Conservation (phyloP, 2,797 vertebrate species). For the Diplodus puntazzo region DNA sequence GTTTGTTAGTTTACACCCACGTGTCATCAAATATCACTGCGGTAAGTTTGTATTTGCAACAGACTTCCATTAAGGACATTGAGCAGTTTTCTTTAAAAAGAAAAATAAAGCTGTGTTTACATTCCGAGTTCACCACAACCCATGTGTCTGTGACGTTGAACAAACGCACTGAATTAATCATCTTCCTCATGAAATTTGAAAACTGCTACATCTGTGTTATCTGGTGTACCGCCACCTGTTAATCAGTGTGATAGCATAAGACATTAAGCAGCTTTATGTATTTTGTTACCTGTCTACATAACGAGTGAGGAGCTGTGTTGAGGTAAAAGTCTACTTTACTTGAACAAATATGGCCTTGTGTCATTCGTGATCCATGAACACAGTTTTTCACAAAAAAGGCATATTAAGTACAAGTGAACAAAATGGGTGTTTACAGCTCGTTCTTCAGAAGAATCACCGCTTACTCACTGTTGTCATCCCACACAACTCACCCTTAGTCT, state of each 20-base stretch:
- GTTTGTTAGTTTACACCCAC: no score
- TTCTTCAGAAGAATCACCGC: constrained; percentile 9
- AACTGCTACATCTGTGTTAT: neutral
- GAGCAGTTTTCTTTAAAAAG: neutral
- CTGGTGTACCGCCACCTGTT: no score
- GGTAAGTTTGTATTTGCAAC: neutral
- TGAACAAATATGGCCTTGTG: no score
- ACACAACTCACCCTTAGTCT: constrained; percentile 92
- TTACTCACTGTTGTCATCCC: constrained; percentile 14
- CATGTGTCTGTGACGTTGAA: neutral
- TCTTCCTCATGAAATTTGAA: neutral
- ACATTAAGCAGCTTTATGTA: no score
- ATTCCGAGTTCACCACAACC: neutral
- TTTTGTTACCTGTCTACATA: no score
- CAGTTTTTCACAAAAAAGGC: neutral
- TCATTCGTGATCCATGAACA: neutral
- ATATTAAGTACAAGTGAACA: neutral
- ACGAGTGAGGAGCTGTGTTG: neutral
- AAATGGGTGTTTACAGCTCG: neutral
- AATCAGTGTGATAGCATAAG: no score
- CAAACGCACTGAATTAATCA: neutral
- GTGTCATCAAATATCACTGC: neutral
- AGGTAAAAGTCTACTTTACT: neutral
- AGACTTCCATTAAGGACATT: neutral
- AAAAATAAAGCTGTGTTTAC: neutral